phyloP scores from a whole-genome alignment of 2,113 vertebrate species.

The Osmerus eperlanus region DNA sequence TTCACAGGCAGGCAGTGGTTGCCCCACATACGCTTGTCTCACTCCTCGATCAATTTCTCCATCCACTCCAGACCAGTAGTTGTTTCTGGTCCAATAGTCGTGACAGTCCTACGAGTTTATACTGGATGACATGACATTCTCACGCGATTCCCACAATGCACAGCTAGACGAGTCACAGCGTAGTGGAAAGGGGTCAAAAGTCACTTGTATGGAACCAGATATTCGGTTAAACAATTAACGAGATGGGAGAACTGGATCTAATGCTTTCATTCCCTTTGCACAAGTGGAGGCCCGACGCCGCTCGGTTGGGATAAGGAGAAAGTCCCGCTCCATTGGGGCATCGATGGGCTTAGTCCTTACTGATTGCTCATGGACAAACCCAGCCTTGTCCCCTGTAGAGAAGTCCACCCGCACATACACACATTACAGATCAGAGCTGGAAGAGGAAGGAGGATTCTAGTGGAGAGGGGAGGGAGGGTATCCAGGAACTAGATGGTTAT shows the following conservation, averaged over 20 bases:
- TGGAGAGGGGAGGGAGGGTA: conserved; percentile 32
- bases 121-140: conserved; percentile 23
- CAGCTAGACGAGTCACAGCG: conserved; percentile 7
- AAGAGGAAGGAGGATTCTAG: conserved; percentile 47
- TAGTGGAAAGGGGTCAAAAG: conserved; percentile 35
- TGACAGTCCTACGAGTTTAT: conserved; percentile 38
- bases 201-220: conserved; percentile 23
- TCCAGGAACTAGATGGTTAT: conserved; percentile 56
- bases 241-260: conserved; percentile 16
- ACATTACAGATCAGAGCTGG: conserved; percentile 64
- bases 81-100: conserved; percentile 24
- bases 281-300: background rate
- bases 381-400: conserved; percentile 36
- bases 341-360: conserved; percentile 6
- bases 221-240: background rate
- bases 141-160: conserved; percentile 25
- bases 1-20: conserved; percentile 60
- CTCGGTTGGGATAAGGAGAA: conserved; percentile 22
- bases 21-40: conserved; percentile 27
- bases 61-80: conserved; percentile 40
- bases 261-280: conserved; percentile 20
- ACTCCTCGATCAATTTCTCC: conserved; percentile 38
- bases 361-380: conserved; percentile 4
- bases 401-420: conserved; percentile 42
- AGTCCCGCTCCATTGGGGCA: conserved; percentile 41